A percentile compares a stretch with the other conserved stretches of the same genome.
phyloP scores from a whole-genome alignment of 2,113 vertebrate genomes.

The Crotalus tigris region DNA sequence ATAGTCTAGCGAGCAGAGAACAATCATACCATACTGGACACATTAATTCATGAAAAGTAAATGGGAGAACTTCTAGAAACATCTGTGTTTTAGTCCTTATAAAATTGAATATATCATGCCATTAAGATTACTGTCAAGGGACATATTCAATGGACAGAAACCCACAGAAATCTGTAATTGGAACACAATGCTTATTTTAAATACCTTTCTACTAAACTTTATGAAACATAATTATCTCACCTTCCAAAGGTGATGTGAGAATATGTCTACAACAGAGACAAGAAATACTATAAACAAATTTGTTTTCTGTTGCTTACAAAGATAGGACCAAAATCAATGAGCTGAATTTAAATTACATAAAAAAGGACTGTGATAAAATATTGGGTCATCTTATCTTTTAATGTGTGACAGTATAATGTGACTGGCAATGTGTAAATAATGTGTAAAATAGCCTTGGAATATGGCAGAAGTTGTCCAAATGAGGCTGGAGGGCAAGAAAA shows the following conservation, averaged over 20 bases:
- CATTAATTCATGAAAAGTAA: not conserved
- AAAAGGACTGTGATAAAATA: not conserved
- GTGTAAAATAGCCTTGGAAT: not conserved
- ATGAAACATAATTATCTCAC: conserved; percentile 1
- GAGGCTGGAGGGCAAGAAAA: not conserved
- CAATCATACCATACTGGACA: not conserved
- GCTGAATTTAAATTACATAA: not conserved
- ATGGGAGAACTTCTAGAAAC: not conserved
- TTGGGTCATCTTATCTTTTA: not conserved
- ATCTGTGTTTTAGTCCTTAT: not conserved
- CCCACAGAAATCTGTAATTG: not conserved
- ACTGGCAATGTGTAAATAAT: not conserved
- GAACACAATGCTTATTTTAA: not conserved
- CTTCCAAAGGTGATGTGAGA: not conserved
- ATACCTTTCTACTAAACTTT: not conserved
- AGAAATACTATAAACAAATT: not conserved
- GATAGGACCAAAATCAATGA: not conserved
- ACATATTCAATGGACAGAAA: not conserved
- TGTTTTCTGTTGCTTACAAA: not conserved
- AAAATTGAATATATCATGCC: not conserved
- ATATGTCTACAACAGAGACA: not conserved
- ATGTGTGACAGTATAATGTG: not conserved
- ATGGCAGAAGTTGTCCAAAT: not conserved
- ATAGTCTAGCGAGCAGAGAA: not conserved
- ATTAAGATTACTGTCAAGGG: not conserved